Evolutionary conservation across 2,797 vertebrate genomes (phyloP), one percentile per base, ranked within the genome.

Genomic region (Falco cherrug): DNA sequence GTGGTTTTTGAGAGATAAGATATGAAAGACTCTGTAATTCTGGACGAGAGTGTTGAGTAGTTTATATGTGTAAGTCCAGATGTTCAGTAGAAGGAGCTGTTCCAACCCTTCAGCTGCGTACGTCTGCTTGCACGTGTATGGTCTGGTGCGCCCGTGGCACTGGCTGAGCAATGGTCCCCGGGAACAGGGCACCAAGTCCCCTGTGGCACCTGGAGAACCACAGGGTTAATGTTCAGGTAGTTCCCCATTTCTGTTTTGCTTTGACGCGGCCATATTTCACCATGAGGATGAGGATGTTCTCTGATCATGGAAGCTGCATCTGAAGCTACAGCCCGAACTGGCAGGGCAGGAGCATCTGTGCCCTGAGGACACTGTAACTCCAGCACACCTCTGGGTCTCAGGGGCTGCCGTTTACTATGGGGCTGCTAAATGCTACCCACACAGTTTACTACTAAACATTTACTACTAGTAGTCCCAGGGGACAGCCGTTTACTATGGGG

Each of bases 1-100:
- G 94, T 68, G 83, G 84, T 82, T 97, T 97, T 81, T 67, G 93
- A 93, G 86, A 97, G 97, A 97, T 97, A 97, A 97, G 97, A 96
- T 96, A 97, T 83, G 95, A 93, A 97, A 94, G 87, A 87, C 67
- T 83, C 88, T 90, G 91, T 97, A 95, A 97, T 97, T 97, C 90
- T 96, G 96, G 95, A 94, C 6, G 78, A 95, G 87, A 87, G 93
- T 91, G 94, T 94, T 95, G 95, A 94, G 87, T 97, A 96, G 92
- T 96, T 96, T 91, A 86, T 94, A 82, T 89, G 89, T 96, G 84
- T 90, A 95, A 95, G 92, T 94, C 87, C 95, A 96, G 96, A 96
- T 96, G 95, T 95, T 97, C 96, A 80, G 75, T 80, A 64, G 94
- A 97, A 97, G 91, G 87, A 94, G 65, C 90, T 91, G 96, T 94